phyloP scores from a whole-genome alignment of 1,140 invertebrate genomes.

The Papilio helenus region DNA sequence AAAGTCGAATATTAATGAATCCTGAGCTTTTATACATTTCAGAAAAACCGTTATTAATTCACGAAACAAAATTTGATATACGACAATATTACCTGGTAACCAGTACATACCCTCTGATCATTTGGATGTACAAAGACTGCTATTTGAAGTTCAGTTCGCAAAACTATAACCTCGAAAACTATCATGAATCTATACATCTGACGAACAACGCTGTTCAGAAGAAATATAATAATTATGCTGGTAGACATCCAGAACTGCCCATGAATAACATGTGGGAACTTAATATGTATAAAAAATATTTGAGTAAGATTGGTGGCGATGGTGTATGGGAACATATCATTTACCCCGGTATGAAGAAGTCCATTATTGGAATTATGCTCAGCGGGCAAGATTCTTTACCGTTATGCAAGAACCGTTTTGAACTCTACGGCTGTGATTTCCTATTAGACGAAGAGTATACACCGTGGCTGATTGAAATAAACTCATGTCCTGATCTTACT shows the following conservation, averaged over 20 bases:
- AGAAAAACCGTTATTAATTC: constrained; percentile 92
- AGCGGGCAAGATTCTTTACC: constrained; percentile 90
- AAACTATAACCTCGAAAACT: constrained; percentile 91
- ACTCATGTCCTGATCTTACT: constrained; percentile 94
- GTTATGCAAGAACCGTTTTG: constrained; percentile 91
- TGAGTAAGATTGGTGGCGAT: constrained; percentile 78
- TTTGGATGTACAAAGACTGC: constrained; percentile 95
- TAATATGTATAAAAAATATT: constrained; percentile 88
- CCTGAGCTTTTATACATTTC: constrained; percentile 50
- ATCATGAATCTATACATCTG: constrained; percentile 95
- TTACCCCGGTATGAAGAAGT: constrained; percentile 93
- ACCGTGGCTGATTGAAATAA: constrained; percentile 97
- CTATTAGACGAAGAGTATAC: constrained; percentile 92
- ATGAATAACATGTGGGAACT: constrained; percentile 94
- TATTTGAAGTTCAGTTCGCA: constrained; percentile 96
- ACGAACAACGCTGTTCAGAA: constrained; percentile 96
- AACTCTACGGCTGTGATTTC: constrained; percentile 97
- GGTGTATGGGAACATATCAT: constrained; percentile 87
- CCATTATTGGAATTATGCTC: constrained; percentile 91
- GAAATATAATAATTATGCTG: constrained; percentile 88
- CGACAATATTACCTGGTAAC: constrained; percentile 95
- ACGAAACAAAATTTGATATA: constrained; percentile 96
- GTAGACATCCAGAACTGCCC: constrained; percentile 87
- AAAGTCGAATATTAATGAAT: background rate
- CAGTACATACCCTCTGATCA: constrained; percentile 88